Conservation (phyloP, 1,140 invertebrate genomes). For the Brachionus calyciflorus region DNA sequence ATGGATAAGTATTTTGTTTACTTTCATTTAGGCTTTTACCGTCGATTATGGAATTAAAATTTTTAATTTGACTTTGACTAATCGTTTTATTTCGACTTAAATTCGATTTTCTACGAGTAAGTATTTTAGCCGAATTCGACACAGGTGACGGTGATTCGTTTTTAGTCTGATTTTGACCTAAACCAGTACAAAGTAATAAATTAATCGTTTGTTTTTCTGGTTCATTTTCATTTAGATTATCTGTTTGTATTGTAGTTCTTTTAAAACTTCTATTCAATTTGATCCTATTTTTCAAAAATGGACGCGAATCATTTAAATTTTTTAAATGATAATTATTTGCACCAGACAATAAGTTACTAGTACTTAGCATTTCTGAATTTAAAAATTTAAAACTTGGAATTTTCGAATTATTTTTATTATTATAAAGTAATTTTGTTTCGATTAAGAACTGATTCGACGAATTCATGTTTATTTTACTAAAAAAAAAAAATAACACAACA, state of each 20-base stretch:
- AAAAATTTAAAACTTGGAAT: constrained; percentile 20
- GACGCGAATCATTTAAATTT: not conserved
- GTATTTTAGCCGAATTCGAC: not conserved
- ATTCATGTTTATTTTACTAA: constrained; percentile 19
- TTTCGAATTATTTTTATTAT: not conserved
- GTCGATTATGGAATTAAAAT: constrained; percentile 10
- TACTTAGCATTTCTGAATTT: constrained; percentile 21
- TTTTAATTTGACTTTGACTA: not conserved
- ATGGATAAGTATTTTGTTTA: not conserved
- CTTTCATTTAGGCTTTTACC: not conserved
- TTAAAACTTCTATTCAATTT: constrained; percentile 2
- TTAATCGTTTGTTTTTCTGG: not conserved
- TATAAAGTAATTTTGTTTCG: constrained; percentile 16
- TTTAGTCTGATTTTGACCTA: not conserved
- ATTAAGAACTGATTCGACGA: not conserved
- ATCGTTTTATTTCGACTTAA: not conserved
- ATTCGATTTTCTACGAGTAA: not conserved
- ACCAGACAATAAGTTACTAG: not conserved
- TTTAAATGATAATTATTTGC: not conserved
- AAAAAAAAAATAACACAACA: not conserved
- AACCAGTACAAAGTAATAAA: not conserved
- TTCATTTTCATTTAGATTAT: not conserved
- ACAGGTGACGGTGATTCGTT: not conserved
- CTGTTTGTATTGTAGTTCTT: not conserved
- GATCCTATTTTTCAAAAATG: not conserved